phyloP scores from a whole-genome alignment of 2,888 invertebrate species.

The Ectemnius lituratus region DNA sequence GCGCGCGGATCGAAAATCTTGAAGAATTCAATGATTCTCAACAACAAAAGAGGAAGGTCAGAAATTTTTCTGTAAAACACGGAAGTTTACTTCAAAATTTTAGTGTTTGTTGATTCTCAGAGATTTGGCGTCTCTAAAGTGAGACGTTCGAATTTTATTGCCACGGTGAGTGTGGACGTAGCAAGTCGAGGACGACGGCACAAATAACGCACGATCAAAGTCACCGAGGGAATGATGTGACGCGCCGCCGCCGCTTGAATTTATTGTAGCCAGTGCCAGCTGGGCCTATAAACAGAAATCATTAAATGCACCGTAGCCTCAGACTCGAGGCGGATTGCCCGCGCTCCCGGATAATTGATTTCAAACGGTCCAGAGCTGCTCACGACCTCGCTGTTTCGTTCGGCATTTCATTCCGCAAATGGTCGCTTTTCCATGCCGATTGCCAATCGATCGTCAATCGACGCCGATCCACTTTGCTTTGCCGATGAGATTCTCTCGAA shows the following conservation, averaged over 20 bases:
- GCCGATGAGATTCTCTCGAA: background rate
- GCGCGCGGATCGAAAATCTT: too few relatives aligned
- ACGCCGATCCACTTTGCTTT: too few relatives aligned
- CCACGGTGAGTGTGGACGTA: constrained; percentile 41
- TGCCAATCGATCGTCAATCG: constrained; percentile 13
- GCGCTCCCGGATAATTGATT: constrained; percentile 53
- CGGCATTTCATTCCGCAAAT: constrained; percentile 31
- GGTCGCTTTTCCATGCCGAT: constrained; percentile 39
- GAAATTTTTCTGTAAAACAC: background rate
- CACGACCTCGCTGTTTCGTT: constrained; percentile 44
- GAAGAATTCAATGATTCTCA: too few relatives aligned
- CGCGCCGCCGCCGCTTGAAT: constrained; percentile 44
- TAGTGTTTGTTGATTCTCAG: constrained; percentile 1
- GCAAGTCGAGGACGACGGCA: constrained; percentile 51
- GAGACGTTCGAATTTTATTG: constrained; percentile 53
- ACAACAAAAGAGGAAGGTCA: background rate
- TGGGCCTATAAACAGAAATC: constrained; percentile 58
- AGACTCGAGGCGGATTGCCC: constrained; percentile 23
- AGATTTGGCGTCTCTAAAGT: constrained; percentile 31
- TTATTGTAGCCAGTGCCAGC: constrained; percentile 51
- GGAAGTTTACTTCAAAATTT: constrained; percentile 8
- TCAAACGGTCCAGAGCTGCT: constrained; percentile 31
- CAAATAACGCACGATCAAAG: constrained; percentile 54
- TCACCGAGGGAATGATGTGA: constrained; percentile 41
- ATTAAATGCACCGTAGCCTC: constrained; percentile 42